A percentile compares a stretch with the other conserved stretches of the same genome.
Conservation (phyloP, 2,797 vertebrate genomes). For the Alca torda region DNA sequence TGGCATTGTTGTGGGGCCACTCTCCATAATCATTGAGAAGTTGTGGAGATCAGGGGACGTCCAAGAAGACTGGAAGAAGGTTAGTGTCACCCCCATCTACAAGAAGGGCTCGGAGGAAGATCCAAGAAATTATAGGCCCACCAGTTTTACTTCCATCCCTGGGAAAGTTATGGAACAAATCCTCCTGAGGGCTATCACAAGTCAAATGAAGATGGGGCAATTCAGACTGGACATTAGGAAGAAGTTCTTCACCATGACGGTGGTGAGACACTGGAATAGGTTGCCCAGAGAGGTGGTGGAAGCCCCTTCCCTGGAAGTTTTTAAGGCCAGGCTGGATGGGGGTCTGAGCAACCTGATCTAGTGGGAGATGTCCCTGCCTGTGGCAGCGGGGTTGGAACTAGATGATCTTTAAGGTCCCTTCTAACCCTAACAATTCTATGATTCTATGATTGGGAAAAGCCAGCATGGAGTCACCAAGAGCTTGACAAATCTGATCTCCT, state of each 20-base stretch:
- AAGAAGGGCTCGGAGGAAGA: background rate
- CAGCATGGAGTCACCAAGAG: background rate
- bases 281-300: too few species aligned
- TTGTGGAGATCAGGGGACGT: background rate
- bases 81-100: background rate
- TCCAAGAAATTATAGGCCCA: background rate
- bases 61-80: background rate
- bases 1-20: background rate
- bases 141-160: background rate
- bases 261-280: too few species aligned
- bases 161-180: background rate
- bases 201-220: background rate
- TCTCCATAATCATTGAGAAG: background rate
- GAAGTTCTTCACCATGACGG: too few species aligned
- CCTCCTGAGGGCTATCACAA: background rate
- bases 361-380: too few species aligned
- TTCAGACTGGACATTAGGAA: too few species aligned
- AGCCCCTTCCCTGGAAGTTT: too few species aligned
- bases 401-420: too few species aligned
- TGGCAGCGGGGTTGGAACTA: too few species aligned
- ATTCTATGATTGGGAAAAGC: background rate
- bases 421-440: too few species aligned
- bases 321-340: too few species aligned
- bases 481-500: background rate
- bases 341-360: too few species aligned